A percentile compares a stretch with the other conserved stretches of the same genome.
These are phyloP conservation scores for Intoshia linei DNA, from an alignment of 1,140 invertebrate genomes.

Conservation along the genomic window DNA sequence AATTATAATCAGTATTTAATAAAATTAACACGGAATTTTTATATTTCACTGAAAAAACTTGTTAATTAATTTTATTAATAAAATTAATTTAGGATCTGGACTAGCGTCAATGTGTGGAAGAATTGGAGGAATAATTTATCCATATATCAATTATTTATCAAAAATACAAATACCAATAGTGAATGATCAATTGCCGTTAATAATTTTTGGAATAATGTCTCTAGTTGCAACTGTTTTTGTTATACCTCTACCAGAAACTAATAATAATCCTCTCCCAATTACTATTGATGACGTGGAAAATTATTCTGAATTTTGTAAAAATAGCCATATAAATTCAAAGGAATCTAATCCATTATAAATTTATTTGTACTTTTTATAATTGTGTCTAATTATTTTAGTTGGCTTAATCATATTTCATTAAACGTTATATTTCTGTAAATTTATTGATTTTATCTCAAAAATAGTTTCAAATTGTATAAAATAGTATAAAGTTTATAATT, in stretches of 20 bases:
- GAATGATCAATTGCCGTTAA: not conserved
- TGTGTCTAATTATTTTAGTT: not conserved
- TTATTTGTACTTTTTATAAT: not conserved
- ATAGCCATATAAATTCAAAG: not conserved
- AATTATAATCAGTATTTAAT: too few species aligned
- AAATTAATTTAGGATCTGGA: too few species aligned
- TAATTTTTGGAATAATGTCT: constrained; percentile 6
- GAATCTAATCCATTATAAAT: not conserved
- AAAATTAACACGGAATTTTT: too few species aligned
- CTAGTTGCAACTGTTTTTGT: constrained; percentile 7
- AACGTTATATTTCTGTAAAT: not conserved
- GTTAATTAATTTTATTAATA: too few species aligned
- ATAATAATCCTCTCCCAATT: constrained; percentile 9
- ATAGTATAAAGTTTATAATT: too few species aligned
- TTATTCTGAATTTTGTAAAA: not conserved
- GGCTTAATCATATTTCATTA: not conserved
- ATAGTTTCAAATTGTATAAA: not conserved
- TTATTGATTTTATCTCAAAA: constrained; percentile 2
- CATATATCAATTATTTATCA: constrained; percentile 4
- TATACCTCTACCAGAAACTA: constrained; percentile 11
- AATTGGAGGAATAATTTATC: constrained; percentile 6
- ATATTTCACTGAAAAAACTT: too few species aligned
- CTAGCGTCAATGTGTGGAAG: constrained; percentile 4
- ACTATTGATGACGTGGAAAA: constrained; percentile 11
- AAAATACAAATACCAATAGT: constrained; percentile 1